A percentile compares a stretch with the other conserved stretches of the same genome.
These are phyloP conservation scores for Drosophila barbarae DNA, from an alignment of 2,888 invertebrate species.

Conservation along the genomic window DNA sequence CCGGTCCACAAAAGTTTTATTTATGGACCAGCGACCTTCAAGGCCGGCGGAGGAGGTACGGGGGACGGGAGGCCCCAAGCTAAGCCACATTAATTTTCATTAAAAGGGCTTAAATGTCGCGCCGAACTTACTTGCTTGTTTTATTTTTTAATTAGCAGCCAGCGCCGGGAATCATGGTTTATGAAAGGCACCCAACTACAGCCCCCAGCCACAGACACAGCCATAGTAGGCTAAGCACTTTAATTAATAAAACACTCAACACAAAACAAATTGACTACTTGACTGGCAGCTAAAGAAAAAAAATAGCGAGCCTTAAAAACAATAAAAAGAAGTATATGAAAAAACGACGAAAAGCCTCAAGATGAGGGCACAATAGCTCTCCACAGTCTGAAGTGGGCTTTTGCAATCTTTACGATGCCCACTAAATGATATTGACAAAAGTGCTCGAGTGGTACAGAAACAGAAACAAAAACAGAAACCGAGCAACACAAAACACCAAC, in stretches of 20 bases:
- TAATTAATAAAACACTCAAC: constrained; percentile 73
- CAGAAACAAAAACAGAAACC: constrained; percentile 15
- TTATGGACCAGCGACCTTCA: constrained; percentile 52
- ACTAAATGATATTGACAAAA: constrained; percentile 75
- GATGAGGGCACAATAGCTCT: constrained; percentile 67
- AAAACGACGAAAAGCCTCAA: constrained; percentile 33
- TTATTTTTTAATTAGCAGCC: constrained; percentile 67
- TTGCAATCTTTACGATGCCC: constrained; percentile 74
- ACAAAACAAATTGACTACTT: constrained; percentile 67
- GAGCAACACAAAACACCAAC: constrained; percentile 38
- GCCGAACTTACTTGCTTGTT: constrained; percentile 63
- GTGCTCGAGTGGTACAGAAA: constrained; percentile 56
- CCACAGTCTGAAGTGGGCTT: constrained; percentile 67
- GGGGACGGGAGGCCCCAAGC: constrained; percentile 18
- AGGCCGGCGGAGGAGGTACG: background rate
- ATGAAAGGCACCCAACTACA: constrained; percentile 51
- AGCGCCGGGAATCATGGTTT: constrained; percentile 57
- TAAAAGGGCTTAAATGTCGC: constrained; percentile 68
- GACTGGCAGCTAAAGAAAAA: constrained; percentile 34
- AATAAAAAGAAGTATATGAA: constrained; percentile 12
- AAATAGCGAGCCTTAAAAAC: constrained; percentile 29
- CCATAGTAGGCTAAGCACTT: constrained; percentile 55
- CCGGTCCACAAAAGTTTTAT: constrained; percentile 61
- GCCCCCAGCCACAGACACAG: constrained; percentile 31
- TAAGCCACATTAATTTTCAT: constrained; percentile 68